A percentile compares a stretch with the other conserved stretches of the same genome.
Evolutionary conservation across 2,797 vertebrate species (phyloP).

Genomic region (Girardinus metallicus): DNA sequence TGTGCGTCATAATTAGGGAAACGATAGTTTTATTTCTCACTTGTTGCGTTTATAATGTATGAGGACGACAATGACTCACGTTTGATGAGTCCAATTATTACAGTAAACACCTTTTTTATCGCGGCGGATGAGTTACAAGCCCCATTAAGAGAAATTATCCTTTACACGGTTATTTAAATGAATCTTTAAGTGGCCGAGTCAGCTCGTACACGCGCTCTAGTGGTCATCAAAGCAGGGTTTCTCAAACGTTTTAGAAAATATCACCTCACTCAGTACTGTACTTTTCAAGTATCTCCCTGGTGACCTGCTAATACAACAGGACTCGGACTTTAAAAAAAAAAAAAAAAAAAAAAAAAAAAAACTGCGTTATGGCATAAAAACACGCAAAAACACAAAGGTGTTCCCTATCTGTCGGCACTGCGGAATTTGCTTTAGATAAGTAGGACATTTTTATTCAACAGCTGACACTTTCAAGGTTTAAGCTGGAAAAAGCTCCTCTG

Average conservation of each 20-base stretch:
- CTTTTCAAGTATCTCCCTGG: background rate
- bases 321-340: background rate
- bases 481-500: background rate
- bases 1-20: background rate
- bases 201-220: slow-evolving; percentile 21
- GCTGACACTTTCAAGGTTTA: background rate
- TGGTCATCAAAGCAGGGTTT: background rate
- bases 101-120: background rate
- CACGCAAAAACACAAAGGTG: background rate
- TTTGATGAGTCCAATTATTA: background rate
- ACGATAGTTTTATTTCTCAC: background rate
- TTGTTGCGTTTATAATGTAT: background rate
- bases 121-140: background rate
- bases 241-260: background rate
- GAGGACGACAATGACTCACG: background rate
- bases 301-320: background rate
- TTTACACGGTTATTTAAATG: background rate
- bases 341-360: too few species aligned
- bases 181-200: background rate
- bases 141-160: background rate
- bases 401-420: background rate
- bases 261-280: background rate
- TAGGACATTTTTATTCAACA: background rate
- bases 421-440: background rate
- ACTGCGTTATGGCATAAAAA: background rate